Conservation (phyloP, 1,140 invertebrate genomes). For the Lasaia peninsularis region DNA sequence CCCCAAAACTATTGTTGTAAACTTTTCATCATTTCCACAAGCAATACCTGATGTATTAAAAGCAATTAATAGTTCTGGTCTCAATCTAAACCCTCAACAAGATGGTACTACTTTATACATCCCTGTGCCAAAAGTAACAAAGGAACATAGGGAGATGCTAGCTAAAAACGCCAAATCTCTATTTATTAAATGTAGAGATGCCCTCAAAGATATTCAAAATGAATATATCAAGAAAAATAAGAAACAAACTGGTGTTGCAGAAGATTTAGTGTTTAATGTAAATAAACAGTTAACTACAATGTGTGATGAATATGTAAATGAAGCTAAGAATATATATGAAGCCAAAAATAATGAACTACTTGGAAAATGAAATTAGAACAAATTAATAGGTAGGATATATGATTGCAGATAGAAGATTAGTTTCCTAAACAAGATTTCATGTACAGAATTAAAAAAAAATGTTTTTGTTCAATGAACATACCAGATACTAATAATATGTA, state of each 20-base stretch:
- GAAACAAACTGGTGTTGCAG: slow-evolving; percentile 80
- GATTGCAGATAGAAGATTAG: too few relatives aligned
- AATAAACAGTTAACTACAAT: slow-evolving; percentile 83
- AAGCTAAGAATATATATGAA: slow-evolving; percentile 83
- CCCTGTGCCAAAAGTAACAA: slow-evolving; percentile 93
- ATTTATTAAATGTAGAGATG: slow-evolving; percentile 88
- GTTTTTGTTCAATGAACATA: too few relatives aligned
- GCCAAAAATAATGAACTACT: slow-evolving; percentile 86
- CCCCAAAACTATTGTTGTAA: slow-evolving; percentile 90
- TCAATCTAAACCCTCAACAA: slow-evolving; percentile 96
- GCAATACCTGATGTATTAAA: slow-evolving; percentile 87
- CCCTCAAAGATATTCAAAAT: slow-evolving; percentile 88
- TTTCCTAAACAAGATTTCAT: too few relatives aligned
- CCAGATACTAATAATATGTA: too few relatives aligned
- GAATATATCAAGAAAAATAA: slow-evolving; percentile 84
- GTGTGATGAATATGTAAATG: slow-evolving; percentile 80
- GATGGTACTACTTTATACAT: slow-evolving; percentile 94
- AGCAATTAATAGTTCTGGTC: slow-evolving; percentile 86
- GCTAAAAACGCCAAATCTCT: slow-evolving; percentile 91
- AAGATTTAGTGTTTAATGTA: slow-evolving; percentile 82
- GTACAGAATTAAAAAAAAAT: too few relatives aligned
- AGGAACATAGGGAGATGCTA: slow-evolving; percentile 92
- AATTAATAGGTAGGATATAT: too few relatives aligned
- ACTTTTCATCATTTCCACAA: slow-evolving; percentile 90
- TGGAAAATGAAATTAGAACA: slow-evolving; percentile 50